Percentiles rank a stretch among this genome's conserved stretches.
Conservation (phyloP, 2,888 invertebrate species). For the Nudaria mundana region DNA sequence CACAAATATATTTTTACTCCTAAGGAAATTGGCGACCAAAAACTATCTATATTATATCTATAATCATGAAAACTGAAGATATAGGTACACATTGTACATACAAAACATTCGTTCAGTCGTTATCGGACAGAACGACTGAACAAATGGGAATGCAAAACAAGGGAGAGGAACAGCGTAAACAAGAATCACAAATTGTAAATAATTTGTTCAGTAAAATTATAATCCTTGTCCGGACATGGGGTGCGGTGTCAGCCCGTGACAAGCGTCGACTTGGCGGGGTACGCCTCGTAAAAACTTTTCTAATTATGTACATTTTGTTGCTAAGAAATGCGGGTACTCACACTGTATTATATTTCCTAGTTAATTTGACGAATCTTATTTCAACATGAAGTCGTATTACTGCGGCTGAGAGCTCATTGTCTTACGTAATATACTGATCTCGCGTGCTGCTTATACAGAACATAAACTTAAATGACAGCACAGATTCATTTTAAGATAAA, state of each 20-base stretch:
- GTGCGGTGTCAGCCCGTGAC: conserved; percentile 62
- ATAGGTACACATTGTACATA: too few relatives aligned
- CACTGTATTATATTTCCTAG: conserved; percentile 70
- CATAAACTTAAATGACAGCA: conserved; percentile 59
- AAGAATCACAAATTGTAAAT: conserved; percentile 66
- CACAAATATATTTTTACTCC: too few relatives aligned
- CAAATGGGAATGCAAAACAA: conserved; percentile 33
- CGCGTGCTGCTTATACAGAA: conserved; percentile 45
- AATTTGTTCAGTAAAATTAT: conserved; percentile 69
- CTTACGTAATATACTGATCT: conserved; percentile 35
- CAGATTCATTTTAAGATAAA: conserved; percentile 49
- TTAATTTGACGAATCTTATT: conserved; percentile 67
- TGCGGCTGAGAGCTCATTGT: conserved; percentile 10
- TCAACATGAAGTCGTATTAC: conserved; percentile 40
- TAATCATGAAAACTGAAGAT: too few relatives aligned
- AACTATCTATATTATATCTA: too few relatives aligned
- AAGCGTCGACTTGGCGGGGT: conserved; percentile 65
- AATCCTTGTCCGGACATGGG: conserved; percentile 68
- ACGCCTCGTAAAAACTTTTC: conserved; percentile 77
- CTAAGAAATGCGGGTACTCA: conserved; percentile 61
- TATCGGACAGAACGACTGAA: too few relatives aligned
- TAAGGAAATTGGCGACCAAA: too few relatives aligned
- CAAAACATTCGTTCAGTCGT: too few relatives aligned
- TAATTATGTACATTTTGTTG: conserved; percentile 79
- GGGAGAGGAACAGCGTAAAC: conserved; percentile 32